These are phyloP conservation scores for Oreortyx pictus DNA, from an alignment of 2,797 vertebrate species.

Conservation along the genomic window DNA sequence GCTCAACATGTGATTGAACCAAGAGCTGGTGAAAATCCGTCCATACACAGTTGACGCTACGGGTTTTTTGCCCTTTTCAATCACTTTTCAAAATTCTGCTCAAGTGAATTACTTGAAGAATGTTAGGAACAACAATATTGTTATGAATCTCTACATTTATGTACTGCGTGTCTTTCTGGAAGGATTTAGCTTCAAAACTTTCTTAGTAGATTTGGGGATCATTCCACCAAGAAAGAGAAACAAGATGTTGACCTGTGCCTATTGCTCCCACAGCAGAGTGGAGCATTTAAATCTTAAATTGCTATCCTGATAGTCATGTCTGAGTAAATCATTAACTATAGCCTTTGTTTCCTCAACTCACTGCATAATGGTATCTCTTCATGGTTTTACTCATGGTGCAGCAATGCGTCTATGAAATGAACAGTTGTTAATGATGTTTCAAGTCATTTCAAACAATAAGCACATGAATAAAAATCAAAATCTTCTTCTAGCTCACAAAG, in stretches of 20 bases:
- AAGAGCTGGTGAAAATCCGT: not conserved
- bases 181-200: not conserved
- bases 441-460: conserved; percentile 8
- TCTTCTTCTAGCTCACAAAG: not conserved
- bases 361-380: not conserved
- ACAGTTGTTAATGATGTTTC: not conserved
- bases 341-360: not conserved
- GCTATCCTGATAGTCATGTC: not conserved
- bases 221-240: not conserved
- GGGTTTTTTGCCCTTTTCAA: not conserved
- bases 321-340: not conserved
- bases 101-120: not conserved
- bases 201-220: not conserved
- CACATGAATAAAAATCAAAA: conserved; percentile 34
- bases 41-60: not conserved
- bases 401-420: not conserved
- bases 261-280: not conserved
- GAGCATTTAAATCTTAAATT: conserved; percentile 17
- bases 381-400: conserved; percentile 1
- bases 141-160: not conserved
- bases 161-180: not conserved
- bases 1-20: not conserved
- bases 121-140: no score
- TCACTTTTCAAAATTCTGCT: not conserved
- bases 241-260: not conserved